These are phyloP conservation scores for Oxygymnocypris stewartii DNA, from an alignment of 2,113 vertebrate species.

Conservation along the genomic window DNA sequence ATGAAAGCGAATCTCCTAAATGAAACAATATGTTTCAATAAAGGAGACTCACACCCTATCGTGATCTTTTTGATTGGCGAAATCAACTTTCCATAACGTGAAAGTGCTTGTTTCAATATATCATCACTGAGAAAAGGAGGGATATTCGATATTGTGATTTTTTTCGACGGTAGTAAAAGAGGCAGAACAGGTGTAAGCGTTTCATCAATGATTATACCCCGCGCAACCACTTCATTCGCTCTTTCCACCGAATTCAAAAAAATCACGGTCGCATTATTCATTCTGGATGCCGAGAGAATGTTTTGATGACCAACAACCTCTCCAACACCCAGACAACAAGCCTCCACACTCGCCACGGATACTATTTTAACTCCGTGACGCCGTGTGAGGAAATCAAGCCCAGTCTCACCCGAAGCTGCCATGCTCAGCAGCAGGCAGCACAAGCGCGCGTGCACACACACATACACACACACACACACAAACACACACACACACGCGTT, in stretches of 20 bases:
- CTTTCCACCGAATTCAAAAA: too few species aligned
- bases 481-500: background rate
- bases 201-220: too few species aligned
- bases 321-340: background rate
- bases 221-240: too few species aligned
- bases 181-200: too few species aligned
- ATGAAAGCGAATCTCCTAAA: constrained; percentile 8
- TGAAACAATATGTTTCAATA: background rate
- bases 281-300: background rate
- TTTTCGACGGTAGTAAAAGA: too few species aligned
- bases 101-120: background rate
- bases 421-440: background rate
- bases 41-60: background rate
- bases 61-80: background rate
- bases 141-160: background rate
- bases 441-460: too few species aligned
- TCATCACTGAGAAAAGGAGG: background rate
- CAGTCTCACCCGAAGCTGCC: too few species aligned
- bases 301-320: background rate
- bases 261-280: too few species aligned
- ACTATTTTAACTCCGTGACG: background rate
- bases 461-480: too few species aligned
- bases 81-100: background rate
- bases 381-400: background rate
- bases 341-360: background rate